Base-by-base conservation (phyloP, 2,888 invertebrate genomes). In the Matsumyia berberina region DNA sequence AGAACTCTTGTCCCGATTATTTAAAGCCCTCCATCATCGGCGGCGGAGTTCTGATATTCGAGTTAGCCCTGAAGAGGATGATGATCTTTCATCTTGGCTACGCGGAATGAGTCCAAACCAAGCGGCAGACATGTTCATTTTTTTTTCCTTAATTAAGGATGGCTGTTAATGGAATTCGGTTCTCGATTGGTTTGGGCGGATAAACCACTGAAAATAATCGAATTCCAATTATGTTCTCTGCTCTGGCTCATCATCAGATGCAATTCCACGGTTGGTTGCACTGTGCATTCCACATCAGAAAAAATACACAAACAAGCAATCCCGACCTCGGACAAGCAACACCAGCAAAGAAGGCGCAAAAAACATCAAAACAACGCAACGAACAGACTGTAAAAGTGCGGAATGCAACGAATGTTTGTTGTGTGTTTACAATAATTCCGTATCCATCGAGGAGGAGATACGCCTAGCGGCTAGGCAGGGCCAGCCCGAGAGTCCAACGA, bases 261-360 rank as follows among this genome's bases (percentile, higher is more conserved):
- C 11, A 42, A 62, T 69, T 29, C 33, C 58, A 72, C 12, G 67
- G 66, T 62, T 67, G 67, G 67, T 37, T 67, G 49, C 55, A 78
- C 78, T 73, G n/a, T n/a, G 72, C 66, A 72, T 72, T 66, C 39
- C 46, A 19, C 12, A 39, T 9, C 33, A 64, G 44, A 39, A 24
- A 9, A 66, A 37, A 58, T 17, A 69, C 55, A 67, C 46, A 46
- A 35, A 5, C 19, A 37, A 57, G 42, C 42, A 73, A 72, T 78
- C 78, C 82, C 78, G 82, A 83, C 82, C 82, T 83, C 66, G 67
- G 82, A 83, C 78, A 83, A 60, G 44, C 78, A 73, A 60, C 55
- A 55, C 44, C 29, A 60, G 49, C 33, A 19, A 17, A 29, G n/a
- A 62, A 24, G n/a, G 46, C 19, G 33, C 7, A 69, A 9, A 66